These are phyloP conservation scores for Philypnodon macrostomus DNA, from an alignment of 2,797 vertebrate genomes.

Conservation along the genomic window DNA sequence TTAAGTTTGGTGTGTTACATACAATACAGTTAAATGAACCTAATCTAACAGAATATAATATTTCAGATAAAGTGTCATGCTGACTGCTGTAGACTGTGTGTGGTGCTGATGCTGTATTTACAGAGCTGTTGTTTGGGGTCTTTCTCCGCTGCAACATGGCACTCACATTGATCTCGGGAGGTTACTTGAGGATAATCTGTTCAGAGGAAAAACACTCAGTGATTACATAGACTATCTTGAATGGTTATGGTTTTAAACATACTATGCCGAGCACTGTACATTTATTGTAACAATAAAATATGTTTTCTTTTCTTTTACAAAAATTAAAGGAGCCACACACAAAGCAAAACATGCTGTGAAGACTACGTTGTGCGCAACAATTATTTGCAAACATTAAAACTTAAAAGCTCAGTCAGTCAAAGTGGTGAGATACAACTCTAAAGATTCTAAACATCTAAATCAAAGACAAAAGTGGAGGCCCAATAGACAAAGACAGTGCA, in stretches of 20 bases:
- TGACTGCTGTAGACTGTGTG: constrained; percentile 66
- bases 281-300: no score
- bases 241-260: no score
- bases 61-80: constrained; percentile 77
- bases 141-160: constrained; percentile 86
- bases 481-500: constrained; percentile 49
- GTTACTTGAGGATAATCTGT: constrained; percentile 99
- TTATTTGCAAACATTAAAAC: constrained; percentile 89
- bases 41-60: constrained; percentile 44
- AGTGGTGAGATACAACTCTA: constrained; percentile 47
- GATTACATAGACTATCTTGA: constrained; percentile 14
- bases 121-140: constrained; percentile 57
- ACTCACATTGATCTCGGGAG: constrained; percentile 82
- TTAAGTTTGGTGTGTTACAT: constrained; percentile 43
- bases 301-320: not conserved
- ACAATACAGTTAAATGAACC: constrained; percentile 53
- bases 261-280: no score
- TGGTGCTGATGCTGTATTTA: constrained; percentile 58
- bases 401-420: constrained; percentile 71
- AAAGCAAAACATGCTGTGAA: constrained; percentile 71
- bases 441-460: constrained; percentile 56
- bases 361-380: constrained; percentile 78
- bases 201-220: constrained; percentile 61
- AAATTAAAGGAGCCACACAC: constrained; percentile 8
- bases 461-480: constrained; percentile 54